Conservation (phyloP, 2,113 vertebrate genomes). For the Polypterus bichir region DNA sequence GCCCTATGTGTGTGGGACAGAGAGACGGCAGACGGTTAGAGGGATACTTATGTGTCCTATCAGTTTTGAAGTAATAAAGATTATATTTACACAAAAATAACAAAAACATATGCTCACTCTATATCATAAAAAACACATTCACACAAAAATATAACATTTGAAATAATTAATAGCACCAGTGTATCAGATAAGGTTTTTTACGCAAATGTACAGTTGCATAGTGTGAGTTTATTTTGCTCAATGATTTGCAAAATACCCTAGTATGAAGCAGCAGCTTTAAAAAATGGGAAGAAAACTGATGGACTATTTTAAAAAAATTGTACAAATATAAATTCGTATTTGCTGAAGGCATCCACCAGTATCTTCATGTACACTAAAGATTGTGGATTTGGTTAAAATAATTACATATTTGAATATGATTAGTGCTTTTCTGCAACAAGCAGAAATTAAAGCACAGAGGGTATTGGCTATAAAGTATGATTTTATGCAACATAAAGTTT, state of each 20-base stretch:
- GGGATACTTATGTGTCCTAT: constrained; percentile 32
- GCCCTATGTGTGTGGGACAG: too few species aligned
- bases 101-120: constrained; percentile 66
- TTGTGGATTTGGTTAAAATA: not conserved
- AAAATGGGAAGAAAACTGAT: constrained; percentile 11
- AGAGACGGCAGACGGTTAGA: not conserved
- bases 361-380: not conserved
- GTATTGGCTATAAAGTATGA: too few species aligned
- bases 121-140: constrained; percentile 75
- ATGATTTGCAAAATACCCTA: constrained; percentile 24
- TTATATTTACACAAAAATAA: constrained; percentile 78
- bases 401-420: not conserved
- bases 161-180: constrained; percentile 99
- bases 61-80: constrained; percentile 58
- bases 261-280: constrained; percentile 31
- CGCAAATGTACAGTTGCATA: constrained; percentile 94
- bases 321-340: not conserved
- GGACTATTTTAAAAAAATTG: constrained; percentile 15
- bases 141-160: constrained; percentile 97
- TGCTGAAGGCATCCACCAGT: too few species aligned
- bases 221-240: constrained; percentile 45
- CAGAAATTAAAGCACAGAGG: too few species aligned
- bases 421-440: too few species aligned
- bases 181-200: constrained; percentile 93
- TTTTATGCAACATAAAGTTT: not conserved